Evolutionary conservation across 2,797 vertebrate species (phyloP).

Genomic region (Phataginus tetradactyla): DNA sequence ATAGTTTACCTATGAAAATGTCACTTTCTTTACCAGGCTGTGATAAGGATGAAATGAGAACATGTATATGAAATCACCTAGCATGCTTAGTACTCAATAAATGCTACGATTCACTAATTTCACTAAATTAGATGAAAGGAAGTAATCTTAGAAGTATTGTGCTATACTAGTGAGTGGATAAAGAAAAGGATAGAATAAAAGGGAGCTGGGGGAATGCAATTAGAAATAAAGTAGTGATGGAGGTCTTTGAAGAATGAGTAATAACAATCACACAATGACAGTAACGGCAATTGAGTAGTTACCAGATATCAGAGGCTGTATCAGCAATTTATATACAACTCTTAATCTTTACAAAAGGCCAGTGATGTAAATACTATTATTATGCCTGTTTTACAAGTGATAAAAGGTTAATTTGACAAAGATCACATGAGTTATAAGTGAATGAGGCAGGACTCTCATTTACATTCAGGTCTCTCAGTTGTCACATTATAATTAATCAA

Average conservation of each 20-base stretch:
- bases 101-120: neutral
- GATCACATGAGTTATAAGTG: neutral
- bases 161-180: neutral
- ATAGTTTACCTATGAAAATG: neutral
- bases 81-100: neutral
- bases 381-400: neutral
- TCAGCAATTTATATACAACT: neutral
- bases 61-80: neutral
- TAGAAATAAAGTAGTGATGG: neutral
- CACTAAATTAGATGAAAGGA: slow-evolving; percentile 16
- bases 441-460: neutral
- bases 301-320: neutral
- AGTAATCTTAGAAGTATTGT: neutral
- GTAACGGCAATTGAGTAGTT: neutral
- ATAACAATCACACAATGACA: neutral
- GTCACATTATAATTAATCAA: neutral
- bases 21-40: neutral
- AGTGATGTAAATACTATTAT: neutral
- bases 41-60: neutral
- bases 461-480: neutral
- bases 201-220: neutral
- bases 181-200: neutral
- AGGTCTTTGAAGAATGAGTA: neutral
- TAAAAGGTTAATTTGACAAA: neutral
- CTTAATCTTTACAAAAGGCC: neutral